Percentiles rank a stretch among this genome's conserved stretches.
These are phyloP conservation scores for Noctua pronuba DNA, from an alignment of 2,888 invertebrate genomes.

Conservation along the genomic window DNA sequence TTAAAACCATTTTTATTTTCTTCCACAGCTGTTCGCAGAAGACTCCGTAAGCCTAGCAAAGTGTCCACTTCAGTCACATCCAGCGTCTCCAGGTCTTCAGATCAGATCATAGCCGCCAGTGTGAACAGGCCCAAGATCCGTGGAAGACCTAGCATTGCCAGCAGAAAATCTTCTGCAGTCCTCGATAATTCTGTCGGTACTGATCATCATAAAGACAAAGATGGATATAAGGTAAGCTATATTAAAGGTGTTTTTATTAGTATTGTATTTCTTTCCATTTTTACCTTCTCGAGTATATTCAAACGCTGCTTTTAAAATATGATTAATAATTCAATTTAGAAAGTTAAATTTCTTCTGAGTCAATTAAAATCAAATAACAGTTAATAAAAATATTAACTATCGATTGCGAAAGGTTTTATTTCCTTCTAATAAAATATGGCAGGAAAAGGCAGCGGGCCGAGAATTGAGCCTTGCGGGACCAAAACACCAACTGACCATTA, in stretches of 20 bases:
- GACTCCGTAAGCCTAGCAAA: slow-evolving; percentile 92
- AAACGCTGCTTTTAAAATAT: slow-evolving; percentile 19
- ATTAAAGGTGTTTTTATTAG: background rate
- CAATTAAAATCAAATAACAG: slow-evolving; percentile 23
- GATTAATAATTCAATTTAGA: slow-evolving; percentile 32
- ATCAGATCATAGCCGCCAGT: slow-evolving; percentile 86
- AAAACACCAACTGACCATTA: slow-evolving; percentile 62
- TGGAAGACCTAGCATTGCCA: slow-evolving; percentile 90
- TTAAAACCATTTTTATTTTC: background rate
- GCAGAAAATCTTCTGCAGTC: slow-evolving; percentile 89
- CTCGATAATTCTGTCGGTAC: slow-evolving; percentile 90
- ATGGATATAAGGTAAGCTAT: slow-evolving; percentile 92
- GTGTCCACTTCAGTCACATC: slow-evolving; percentile 90
- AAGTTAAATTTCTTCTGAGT: slow-evolving; percentile 21
- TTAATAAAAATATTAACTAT: slow-evolving; percentile 19
- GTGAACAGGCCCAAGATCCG: slow-evolving; percentile 93
- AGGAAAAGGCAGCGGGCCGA: slow-evolving; percentile 74
- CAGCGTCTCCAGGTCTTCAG: slow-evolving; percentile 92
- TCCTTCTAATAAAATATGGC: slow-evolving; percentile 28
- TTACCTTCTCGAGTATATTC: background rate
- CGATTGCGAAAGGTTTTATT: slow-evolving; percentile 45
- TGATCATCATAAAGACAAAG: slow-evolving; percentile 92
- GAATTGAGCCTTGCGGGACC: slow-evolving; percentile 74
- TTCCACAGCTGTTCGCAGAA: slow-evolving; percentile 91
- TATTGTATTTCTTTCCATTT: background rate